phyloP scores from a whole-genome alignment of 2,113 vertebrate species.

The Paradisaea rubra region DNA sequence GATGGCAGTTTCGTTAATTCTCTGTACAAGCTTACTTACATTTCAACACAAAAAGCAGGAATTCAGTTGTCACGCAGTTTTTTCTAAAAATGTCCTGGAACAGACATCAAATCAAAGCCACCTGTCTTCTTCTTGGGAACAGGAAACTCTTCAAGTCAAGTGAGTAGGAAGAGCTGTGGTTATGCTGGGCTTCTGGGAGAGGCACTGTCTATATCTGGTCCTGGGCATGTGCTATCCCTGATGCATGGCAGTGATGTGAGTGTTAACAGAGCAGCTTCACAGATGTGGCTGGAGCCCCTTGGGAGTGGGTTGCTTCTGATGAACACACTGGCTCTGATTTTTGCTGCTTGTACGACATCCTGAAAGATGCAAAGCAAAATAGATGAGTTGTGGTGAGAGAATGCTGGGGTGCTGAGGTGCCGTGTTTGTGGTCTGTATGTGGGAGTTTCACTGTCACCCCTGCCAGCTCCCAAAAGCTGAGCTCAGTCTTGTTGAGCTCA shows the following conservation, averaged over 20 bases:
- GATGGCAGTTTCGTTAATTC: background rate
- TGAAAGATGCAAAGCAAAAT: background rate
- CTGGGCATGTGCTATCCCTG: background rate
- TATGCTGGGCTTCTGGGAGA: background rate
- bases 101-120: background rate
- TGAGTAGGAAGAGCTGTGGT: background rate
- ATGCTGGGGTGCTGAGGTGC: background rate
- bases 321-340: background rate
- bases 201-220: background rate
- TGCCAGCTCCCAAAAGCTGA: background rate
- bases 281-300: background rate
- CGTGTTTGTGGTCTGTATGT: background rate
- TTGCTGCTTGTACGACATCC: background rate
- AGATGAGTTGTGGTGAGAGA: background rate
- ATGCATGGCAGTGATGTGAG: rapidly evolving
- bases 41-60: background rate
- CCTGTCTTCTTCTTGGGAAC: background rate
- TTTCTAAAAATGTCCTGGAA: background rate
- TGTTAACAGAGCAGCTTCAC: background rate
- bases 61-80: background rate
- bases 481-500: background rate
- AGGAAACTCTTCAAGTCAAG: background rate
- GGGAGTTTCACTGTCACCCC: background rate
- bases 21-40: background rate
- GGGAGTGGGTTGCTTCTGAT: background rate